These are phyloP conservation scores for Diaphora mendica DNA, from an alignment of 2,888 invertebrate genomes.

Conservation along the genomic window DNA sequence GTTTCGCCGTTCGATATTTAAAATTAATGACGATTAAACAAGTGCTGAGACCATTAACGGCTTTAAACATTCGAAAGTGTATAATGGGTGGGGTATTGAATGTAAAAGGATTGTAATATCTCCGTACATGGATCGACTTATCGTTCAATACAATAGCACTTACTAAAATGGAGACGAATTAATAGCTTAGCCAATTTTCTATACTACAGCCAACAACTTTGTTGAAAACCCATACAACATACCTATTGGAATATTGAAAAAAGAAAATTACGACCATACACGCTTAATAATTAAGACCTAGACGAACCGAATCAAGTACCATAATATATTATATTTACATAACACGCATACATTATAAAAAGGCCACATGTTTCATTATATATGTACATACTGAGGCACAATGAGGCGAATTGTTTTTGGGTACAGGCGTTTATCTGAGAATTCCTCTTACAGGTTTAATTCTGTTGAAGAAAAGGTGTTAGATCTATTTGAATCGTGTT, in stretches of 20 bases:
- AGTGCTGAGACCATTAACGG: background rate
- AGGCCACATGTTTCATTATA: slow-evolving; percentile 50
- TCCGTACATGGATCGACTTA: background rate
- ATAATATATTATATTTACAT: slow-evolving; percentile 44
- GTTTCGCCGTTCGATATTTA: no score
- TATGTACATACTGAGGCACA: slow-evolving; percentile 10
- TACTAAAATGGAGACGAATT: background rate
- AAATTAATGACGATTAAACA: no score
- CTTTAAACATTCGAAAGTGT: background rate
- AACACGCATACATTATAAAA: slow-evolving; percentile 31
- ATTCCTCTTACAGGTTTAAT: background rate
- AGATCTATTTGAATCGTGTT: background rate
- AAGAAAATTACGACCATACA: slow-evolving; percentile 7
- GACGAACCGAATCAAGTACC: slow-evolving; percentile 21
- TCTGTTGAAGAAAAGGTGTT: background rate
- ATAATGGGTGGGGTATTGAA: background rate
- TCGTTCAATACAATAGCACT: background rate
- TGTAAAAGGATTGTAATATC: background rate
- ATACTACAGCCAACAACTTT: background rate
- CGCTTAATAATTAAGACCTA: slow-evolving; percentile 25
- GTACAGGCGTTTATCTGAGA: background rate
- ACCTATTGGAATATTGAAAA: background rate
- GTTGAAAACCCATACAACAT: background rate
- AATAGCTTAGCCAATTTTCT: background rate
- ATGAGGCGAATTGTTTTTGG: background rate